Conservation (phyloP, 1,140 invertebrate species). For the Ptiloglossa arizonensis region DNA sequence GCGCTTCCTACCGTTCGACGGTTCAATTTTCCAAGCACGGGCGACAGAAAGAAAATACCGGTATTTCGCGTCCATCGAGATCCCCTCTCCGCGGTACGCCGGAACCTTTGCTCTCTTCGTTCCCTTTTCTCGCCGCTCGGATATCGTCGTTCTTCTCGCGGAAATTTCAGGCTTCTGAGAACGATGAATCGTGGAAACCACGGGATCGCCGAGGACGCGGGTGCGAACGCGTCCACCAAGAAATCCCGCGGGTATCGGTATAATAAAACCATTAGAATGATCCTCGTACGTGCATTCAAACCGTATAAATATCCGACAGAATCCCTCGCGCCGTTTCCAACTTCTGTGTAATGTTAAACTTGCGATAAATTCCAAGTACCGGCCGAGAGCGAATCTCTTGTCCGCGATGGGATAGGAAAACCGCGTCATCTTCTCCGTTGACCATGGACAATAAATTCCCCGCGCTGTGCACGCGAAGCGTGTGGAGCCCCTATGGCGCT, state of each 20-base stretch:
- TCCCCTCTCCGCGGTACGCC: too few relatives aligned
- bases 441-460: constrained; percentile 71
- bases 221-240: constrained; percentile 65
- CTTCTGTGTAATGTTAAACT: constrained; percentile 79
- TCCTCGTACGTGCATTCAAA: constrained; percentile 76
- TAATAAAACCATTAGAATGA: constrained; percentile 78
- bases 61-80: not conserved
- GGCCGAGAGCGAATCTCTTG: constrained; percentile 64
- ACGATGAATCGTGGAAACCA: constrained; percentile 55
- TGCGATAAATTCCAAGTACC: constrained; percentile 78
- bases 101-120: too few relatives aligned
- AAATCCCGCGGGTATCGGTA: constrained; percentile 72
- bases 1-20: not conserved
- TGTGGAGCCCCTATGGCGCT: constrained; percentile 74
- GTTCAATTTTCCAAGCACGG: not conserved
- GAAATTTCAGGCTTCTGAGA: constrained; percentile 9
- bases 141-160: not conserved
- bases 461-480: constrained; percentile 58
- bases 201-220: constrained; percentile 39
- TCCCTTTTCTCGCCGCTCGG: not conserved
- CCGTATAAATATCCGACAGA: constrained; percentile 78
- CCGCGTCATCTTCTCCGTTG: constrained; percentile 13
- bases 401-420: constrained; percentile 25
- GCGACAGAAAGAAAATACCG: too few relatives aligned
- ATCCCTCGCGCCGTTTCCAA: constrained; percentile 80